These are phyloP conservation scores for Crematogaster levior DNA, from an alignment of 2,888 invertebrate genomes.

Conservation along the genomic window DNA sequence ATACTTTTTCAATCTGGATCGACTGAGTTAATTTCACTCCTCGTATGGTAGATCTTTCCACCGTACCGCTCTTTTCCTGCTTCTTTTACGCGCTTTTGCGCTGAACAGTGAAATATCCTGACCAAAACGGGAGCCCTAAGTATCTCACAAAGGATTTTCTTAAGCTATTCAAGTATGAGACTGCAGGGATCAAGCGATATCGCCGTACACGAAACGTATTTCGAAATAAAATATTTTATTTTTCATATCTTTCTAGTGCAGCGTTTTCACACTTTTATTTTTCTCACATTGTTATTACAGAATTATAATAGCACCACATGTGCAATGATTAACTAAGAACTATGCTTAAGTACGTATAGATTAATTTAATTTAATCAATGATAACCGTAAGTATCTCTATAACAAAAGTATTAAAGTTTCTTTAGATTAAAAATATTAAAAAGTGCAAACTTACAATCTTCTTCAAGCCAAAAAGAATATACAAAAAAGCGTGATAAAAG, in stretches of 20 bases:
- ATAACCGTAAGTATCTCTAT: background rate
- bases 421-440: background rate
- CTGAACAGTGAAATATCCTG: constrained; percentile 47
- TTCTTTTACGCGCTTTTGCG: constrained; percentile 34
- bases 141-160: constrained; percentile 37
- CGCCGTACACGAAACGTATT: background rate
- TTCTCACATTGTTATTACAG: background rate
- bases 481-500: background rate
- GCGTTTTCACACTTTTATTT: background rate
- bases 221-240: constrained; percentile 20
- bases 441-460: background rate
- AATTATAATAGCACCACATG: background rate
- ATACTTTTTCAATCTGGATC: constrained; percentile 53
- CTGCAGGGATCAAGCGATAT: constrained; percentile 24
- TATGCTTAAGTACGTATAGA: background rate
- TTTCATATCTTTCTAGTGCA: background rate
- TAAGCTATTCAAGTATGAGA: constrained; percentile 27
- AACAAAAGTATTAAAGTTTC: background rate
- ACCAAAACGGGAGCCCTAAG: constrained; percentile 26
- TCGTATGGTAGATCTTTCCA: constrained; percentile 53
- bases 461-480: background rate
- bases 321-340: background rate
- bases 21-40: constrained; percentile 58
- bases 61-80: background rate
- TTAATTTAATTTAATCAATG: background rate